Evolutionary conservation across 1,140 invertebrate genomes (phyloP), one percentile per base, ranked within the genome.

Genomic region (Euschistus heros): DNA sequence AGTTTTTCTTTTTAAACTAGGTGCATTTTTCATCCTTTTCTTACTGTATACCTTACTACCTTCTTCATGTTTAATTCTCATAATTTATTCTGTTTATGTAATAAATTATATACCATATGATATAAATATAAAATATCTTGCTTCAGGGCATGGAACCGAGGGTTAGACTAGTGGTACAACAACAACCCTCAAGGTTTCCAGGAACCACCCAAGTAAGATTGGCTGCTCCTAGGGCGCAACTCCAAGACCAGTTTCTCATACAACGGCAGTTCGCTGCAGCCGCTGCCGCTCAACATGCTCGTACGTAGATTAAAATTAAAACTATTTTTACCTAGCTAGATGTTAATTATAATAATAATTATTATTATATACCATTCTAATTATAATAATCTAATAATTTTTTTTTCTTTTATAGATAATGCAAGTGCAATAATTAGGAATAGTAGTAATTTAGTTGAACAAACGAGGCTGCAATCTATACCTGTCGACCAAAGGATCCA

Each of bases 81-180:
- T 44, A 44, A 44, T 44, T 7, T 44, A n/a, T 50, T 10, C 10
- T 50, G 10, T 22, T 50, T 14, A 22, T 50, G 10, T 50, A 10
- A 10, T 10, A 50, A 50, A 14, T 50, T 50, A 6, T 27, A 59
- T n/a, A n/a, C n/a, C n/a, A n/a, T n/a, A n/a, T n/a, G n/a, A n/a
- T n/a, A n/a, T n/a, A n/a, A n/a, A n/a, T n/a, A n/a, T 57, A 24
- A 6, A 24, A 57, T 20, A 4, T 24, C 15, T 24, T 57, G 4
- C 20, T 6, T n/a, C 33, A 61, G 59, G 30, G 59, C 18, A 52
- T 71, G 50, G 76, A 77, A 68, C 70, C 74, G 10, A 68, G 75
- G 3, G 69, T 75, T 54, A 66, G 75, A 52, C 66, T 76, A 30
- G 65, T 76, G 37, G 54, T 77, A 20, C 70, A 72, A 54, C 74